Evolutionary conservation across 2,113 vertebrate genomes (phyloP), one percentile per base, ranked within the genome.

Genomic region (Elaphurus davidianus): DNA sequence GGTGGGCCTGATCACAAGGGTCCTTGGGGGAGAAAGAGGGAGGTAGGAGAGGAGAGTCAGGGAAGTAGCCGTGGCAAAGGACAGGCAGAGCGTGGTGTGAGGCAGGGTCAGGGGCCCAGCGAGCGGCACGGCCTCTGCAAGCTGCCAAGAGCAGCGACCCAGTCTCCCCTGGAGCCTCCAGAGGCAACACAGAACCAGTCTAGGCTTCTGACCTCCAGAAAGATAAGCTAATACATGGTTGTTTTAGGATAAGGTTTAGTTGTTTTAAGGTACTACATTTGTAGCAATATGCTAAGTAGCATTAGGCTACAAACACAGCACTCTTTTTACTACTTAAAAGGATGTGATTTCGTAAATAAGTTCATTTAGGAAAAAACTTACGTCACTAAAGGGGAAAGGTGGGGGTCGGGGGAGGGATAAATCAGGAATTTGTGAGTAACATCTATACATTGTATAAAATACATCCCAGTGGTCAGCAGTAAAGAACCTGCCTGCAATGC

Each of bases 51-150:
- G 64, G 25, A 43, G 12, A 47, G 28, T 8, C 16, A 2, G 67
- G 43, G 10, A 30, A 10, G 19, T 0, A 28, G 87, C 47, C 0
- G 57, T 3, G 15, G 30, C 45, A 33, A 12, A 28, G 10, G 40
- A n/a, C 9, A 1, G 74, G 59, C 47, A 47, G 12, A 90, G 33
- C n/a, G 1, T 19, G 67, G 15, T 23, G 7, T 6, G 83, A 25
- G 1, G 23, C 28, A 3, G 17, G 79, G 15, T 6, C 43, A 21
- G 1, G 17, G 74, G 81, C 6, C 11, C 33, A 82, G 11, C 9
- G 15, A 10, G 7, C 8, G 10, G 16, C 55, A 19, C 7, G 8
- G 36, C 74, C 14, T 17, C 60, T 12, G 16, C 79, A 23, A 11
- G 54, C 54, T 30, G 27, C 47, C 45, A 25, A 76, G 43, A 5